phyloP scores from a whole-genome alignment of 1,140 invertebrate species.

The Pemphigus obesinymphae region DNA sequence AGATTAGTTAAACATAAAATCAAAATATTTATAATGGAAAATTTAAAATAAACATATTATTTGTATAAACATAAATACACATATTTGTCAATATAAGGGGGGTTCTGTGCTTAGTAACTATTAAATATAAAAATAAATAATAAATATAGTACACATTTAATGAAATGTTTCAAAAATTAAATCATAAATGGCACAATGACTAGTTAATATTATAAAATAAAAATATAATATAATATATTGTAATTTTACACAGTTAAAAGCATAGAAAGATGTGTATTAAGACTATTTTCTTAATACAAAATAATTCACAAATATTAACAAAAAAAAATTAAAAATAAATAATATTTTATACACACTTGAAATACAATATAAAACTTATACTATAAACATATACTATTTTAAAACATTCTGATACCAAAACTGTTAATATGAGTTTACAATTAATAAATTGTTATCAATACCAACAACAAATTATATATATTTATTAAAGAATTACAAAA shows the following conservation, averaged over 20 bases:
- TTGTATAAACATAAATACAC: background rate
- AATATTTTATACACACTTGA: background rate
- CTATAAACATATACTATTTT: background rate
- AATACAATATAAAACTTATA: background rate
- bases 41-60: background rate
- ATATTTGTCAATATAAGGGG: background rate
- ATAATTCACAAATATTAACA: background rate
- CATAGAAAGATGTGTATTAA: background rate
- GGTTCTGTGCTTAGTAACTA: background rate
- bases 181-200: slow-evolving; percentile 36
- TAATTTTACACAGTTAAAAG: background rate
- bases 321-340: background rate
- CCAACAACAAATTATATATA: background rate
- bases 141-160: background rate
- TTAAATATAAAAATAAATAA: slow-evolving; percentile 17
- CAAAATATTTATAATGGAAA: background rate
- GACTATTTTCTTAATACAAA: background rate
- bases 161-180: background rate
- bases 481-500: background rate
- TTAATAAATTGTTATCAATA: background rate
- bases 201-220: slow-evolving; percentile 20
- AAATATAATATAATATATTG: slow-evolving; percentile 5
- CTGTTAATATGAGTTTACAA: background rate
- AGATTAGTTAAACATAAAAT: background rate
- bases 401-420: background rate